Percentiles rank a stretch among this genome's conserved stretches.
phyloP scores from a whole-genome alignment of 2,113 vertebrate genomes.

The Camelus dromedarius region DNA sequence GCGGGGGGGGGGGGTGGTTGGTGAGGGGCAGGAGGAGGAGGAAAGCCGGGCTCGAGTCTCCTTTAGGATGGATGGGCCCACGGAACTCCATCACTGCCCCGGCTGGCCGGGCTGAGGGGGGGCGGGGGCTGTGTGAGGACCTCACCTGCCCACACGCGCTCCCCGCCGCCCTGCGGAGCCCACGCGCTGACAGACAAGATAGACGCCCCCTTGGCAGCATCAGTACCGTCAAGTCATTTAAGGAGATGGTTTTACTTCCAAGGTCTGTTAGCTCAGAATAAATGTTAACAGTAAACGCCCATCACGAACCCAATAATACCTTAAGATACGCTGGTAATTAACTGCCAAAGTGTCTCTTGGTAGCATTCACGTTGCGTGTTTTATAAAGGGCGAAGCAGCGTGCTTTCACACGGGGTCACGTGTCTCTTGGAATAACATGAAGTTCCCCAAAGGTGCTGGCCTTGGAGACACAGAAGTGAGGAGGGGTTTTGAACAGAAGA shows the following conservation, averaged over 20 bases:
- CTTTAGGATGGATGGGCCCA: rapidly evolving
- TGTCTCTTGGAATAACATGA: rapidly evolving
- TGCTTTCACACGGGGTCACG: rapidly evolving
- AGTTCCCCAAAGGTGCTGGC: neutral
- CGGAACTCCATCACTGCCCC: rapidly evolving
- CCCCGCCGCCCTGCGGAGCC: neutral
- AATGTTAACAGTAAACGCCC: rapidly evolving
- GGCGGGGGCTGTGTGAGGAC: rapidly evolving
- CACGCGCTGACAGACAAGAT: too few species aligned
- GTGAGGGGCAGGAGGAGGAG: rapidly evolving
- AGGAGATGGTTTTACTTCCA: too few species aligned
- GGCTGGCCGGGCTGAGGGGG: rapidly evolving
- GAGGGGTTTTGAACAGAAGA: neutral
- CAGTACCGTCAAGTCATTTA: neutral
- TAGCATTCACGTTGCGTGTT: rapidly evolving
- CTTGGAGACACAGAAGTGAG: neutral
- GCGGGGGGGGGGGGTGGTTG: too few species aligned
- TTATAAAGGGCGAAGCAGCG: rapidly evolving
- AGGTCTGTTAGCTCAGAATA: neutral
- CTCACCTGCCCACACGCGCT: neutral
- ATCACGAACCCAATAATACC: rapidly evolving
- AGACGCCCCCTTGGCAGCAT: rapidly evolving
- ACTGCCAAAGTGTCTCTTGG: too few species aligned
- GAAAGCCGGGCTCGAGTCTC: rapidly evolving
- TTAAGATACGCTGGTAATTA: neutral